These are phyloP conservation scores for Agriopis marginaria DNA, from an alignment of 2,888 invertebrate genomes.

Conservation along the genomic window DNA sequence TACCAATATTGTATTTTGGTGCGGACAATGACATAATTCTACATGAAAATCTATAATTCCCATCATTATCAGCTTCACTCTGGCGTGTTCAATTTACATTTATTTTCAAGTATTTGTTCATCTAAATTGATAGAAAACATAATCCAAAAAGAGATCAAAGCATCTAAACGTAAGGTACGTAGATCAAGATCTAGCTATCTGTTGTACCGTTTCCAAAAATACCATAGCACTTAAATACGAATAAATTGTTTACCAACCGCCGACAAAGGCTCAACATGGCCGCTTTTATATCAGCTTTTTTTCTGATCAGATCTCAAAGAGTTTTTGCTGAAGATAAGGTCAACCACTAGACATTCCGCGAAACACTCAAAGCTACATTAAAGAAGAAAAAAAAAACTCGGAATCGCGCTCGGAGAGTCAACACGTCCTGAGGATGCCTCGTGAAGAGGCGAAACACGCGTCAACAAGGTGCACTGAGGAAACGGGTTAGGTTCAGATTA, in stretches of 20 bases:
- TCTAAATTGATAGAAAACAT: not conserved
- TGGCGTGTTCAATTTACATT: not conserved
- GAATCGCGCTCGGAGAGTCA: too few species aligned
- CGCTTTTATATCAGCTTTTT: not conserved
- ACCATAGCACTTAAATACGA: not conserved
- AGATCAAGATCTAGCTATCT: not conserved
- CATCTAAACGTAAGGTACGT: not conserved
- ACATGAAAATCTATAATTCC: not conserved
- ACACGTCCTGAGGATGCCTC: too few species aligned
- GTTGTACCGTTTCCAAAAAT: not conserved
- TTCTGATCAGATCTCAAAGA: not conserved
- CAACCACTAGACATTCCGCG: conserved; percentile 12
- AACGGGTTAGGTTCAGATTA: too few species aligned
- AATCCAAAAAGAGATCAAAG: too few species aligned
- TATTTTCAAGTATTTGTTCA: too few species aligned
- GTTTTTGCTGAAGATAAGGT: conserved; percentile 14
- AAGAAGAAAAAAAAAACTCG: conserved; percentile 8
- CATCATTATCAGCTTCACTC: not conserved
- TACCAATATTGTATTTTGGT: not conserved
- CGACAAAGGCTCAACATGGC: not conserved
- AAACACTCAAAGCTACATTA: conserved; percentile 34
- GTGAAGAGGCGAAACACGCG: too few species aligned
- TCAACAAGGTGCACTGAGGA: too few species aligned
- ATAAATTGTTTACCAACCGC: not conserved
- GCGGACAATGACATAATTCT: not conserved